phyloP scores from a whole-genome alignment of 2,888 invertebrate genomes.

The Falcaria lacertinaria region DNA sequence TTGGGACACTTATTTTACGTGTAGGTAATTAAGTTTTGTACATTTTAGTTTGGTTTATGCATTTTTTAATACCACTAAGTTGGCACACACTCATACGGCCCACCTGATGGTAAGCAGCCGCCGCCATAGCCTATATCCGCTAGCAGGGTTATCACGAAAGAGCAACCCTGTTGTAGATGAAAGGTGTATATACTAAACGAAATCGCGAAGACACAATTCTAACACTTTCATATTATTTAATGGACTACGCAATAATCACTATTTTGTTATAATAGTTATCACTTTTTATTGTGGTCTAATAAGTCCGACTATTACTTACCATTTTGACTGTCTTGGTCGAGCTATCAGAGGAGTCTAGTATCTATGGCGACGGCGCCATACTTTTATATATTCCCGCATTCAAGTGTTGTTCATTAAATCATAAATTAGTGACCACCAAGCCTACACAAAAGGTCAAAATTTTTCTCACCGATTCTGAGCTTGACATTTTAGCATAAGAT shows the following conservation, averaged over 20 bases:
- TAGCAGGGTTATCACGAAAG: no score
- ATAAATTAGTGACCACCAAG: slow-evolving; percentile 21
- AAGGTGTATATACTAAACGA: no score
- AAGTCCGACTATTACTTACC: slow-evolving; percentile 26
- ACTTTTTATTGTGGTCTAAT: neutral
- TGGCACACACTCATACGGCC: no score
- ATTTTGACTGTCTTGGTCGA: slow-evolving; percentile 33
- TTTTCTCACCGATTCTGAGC: slow-evolving; percentile 10
- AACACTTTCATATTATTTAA: no score
- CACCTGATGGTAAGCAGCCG: no score
- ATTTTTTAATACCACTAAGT: no score
- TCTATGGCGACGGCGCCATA: slow-evolving; percentile 8
- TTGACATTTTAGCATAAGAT: slow-evolving; percentile 31
- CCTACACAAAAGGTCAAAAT: slow-evolving; percentile 31
- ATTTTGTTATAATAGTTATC: neutral
- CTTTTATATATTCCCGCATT: slow-evolving; percentile 30
- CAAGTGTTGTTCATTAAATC: slow-evolving; percentile 15
- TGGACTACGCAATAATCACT: neutral
- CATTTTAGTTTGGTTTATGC: no score
- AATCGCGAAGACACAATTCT: no score
- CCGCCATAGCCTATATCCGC: no score
- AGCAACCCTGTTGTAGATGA: no score
- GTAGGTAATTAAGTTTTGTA: no score
- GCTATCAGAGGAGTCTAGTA: slow-evolving; percentile 29
- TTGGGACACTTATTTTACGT: no score